Conservation (phyloP, 2,113 vertebrate species). For the Monopterus albus region DNA sequence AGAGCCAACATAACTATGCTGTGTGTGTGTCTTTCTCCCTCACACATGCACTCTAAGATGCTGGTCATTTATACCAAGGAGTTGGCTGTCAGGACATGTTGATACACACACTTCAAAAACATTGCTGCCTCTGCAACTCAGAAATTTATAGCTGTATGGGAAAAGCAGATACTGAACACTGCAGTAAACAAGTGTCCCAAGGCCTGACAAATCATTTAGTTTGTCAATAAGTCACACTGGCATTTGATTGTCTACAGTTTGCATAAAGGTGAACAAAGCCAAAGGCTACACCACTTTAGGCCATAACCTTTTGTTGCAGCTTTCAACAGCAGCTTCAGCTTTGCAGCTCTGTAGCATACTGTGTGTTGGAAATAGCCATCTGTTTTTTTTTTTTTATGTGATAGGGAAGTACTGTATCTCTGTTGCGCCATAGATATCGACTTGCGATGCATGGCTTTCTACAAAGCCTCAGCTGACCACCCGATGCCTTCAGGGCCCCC, state of each 20-base stretch:
- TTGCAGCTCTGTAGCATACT: not conserved
- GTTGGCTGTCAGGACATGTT: conserved; percentile 39
- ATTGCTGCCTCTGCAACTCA: conserved; percentile 29
- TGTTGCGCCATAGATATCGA: not conserved
- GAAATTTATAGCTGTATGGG: conserved; percentile 13
- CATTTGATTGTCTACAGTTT: conserved; percentile 14
- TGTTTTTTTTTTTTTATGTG: conserved; percentile 22
- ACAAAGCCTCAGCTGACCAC: conserved; percentile 34
- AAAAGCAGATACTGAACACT: conserved; percentile 37
- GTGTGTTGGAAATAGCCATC: conserved; percentile 14
- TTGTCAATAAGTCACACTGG: conserved; percentile 1
- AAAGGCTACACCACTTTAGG: not conserved
- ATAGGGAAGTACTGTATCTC: conserved; percentile 9
- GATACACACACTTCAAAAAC: conserved; percentile 46
- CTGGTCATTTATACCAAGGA: conserved; percentile 41
- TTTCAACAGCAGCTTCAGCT: not conserved
- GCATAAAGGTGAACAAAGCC: conserved; percentile 4
- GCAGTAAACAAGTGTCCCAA: conserved; percentile 21
- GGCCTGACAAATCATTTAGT: conserved; percentile 23
- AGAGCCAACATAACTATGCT: conserved; percentile 42
- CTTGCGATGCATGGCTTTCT: not conserved
- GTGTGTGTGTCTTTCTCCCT: conserved; percentile 7
- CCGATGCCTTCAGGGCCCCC: not conserved
- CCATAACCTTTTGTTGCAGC: not conserved
- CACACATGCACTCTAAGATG: conserved; percentile 9